phyloP scores from a whole-genome alignment of 2,888 invertebrate species.

The Campoletis raptor region DNA sequence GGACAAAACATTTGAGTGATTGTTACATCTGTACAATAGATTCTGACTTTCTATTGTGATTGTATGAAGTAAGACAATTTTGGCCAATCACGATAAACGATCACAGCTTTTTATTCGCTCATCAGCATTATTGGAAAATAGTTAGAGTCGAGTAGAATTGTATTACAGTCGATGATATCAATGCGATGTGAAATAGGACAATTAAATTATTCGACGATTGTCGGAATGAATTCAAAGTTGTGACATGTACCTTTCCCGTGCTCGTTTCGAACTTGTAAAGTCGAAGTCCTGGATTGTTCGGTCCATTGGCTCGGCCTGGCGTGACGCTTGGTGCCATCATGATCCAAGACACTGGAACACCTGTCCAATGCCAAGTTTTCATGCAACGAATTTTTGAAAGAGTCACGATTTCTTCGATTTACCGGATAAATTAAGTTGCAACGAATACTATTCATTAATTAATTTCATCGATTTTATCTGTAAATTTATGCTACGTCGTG shows the following conservation, averaged over 20 bases:
- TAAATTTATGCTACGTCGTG: not conserved
- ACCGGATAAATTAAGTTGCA: not conserved
- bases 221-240: not conserved
- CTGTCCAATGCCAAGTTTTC: constrained; percentile 84
- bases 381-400: not conserved
- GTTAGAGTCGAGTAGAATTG: not conserved
- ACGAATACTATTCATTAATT: not conserved
- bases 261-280: constrained; percentile 96
- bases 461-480: not conserved
- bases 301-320: constrained; percentile 91
- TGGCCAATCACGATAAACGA: not conserved
- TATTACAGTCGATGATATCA: not conserved
- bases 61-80: not conserved
- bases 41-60: not conserved
- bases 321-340: constrained; percentile 96
- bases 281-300: constrained; percentile 95
- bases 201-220: not conserved
- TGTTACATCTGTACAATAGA: not conserved
- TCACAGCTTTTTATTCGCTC: not conserved
- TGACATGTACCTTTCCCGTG: constrained; percentile 90
- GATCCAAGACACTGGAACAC: constrained; percentile 94
- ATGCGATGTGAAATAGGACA: not conserved
- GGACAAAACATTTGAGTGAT: not conserved
- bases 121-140: not conserved
- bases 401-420: not conserved